Base-by-base conservation (phyloP, 2,888 invertebrate species). In the Panorpa germanica region DNA sequence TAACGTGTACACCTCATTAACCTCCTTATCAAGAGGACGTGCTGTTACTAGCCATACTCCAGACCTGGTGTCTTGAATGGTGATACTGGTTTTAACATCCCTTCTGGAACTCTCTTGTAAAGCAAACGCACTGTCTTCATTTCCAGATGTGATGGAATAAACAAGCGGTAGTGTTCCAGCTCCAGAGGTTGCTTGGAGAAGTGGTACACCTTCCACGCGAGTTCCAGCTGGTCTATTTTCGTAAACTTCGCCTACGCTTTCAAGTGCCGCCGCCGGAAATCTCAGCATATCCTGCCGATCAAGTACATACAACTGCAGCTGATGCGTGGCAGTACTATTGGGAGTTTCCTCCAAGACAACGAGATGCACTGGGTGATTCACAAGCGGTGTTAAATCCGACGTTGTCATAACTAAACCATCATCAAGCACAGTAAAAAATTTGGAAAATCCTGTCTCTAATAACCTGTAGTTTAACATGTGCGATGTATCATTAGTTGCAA, bases 351-450 rank as follows among this genome's bases (percentile, higher is more conserved):
- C 83, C 32, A 83, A 57, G 12, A 86, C 72, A 30, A 82, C 68
- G 34, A 86, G 63, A 48, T 81, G 74, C 15, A 86, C 73, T 1
- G 81, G 80, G 39, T 70, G 68, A 49, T 85, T 75, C 35, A 83
- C 70, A 36, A 88, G 57, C 9, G 83, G 80, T 30, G 73, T 69
- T 23, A 88, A 64, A 47, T 85, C 82, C 21, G 81, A 72, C 15
- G 83, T 86, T 25, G 86, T 86, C 85, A 88, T 90, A 33, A 90
- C 72, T 33, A 85, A 68, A 29, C 88, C 88, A 51, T 85, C 78
- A 40, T 76, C 73, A 33, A 88, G 65, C 39, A 88, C 73, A 7
- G 88, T 78, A 53, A 90, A 88, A 54, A 75, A 86, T 40, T 80
- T 70, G 26, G 78, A 75, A 50, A 70, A 81, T 38, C 76, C 80